Percentiles rank a stretch among this genome's conserved stretches.
Evolutionary conservation across 2,113 vertebrate genomes (phyloP).

Genomic region (Petaurus breviceps): DNA sequence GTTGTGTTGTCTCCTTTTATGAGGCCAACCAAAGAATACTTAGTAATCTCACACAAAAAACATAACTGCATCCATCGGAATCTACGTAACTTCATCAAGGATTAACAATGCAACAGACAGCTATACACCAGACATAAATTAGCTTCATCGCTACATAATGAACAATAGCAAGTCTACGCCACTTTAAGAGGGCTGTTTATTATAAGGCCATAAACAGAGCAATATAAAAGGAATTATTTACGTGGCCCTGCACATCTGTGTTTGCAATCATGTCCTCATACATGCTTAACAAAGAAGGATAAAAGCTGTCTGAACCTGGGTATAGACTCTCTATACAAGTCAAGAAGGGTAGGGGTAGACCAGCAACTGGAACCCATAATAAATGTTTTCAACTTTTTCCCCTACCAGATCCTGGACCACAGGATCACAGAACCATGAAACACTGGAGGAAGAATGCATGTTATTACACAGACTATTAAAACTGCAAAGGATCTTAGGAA

Average conservation of each 20-base stretch:
- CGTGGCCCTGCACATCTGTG: constrained; percentile 58
- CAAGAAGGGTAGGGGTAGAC: neutral
- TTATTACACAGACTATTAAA: neutral
- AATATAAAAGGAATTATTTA: constrained; percentile 67
- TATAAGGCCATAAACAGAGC: constrained; percentile 68
- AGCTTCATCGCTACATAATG: constrained; percentile 61
- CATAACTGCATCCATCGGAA: neutral
- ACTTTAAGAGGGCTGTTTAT: constrained; percentile 66
- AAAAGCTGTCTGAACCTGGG: constrained; percentile 33
- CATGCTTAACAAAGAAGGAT: constrained; percentile 64
- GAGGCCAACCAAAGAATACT: neutral
- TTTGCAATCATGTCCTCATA: constrained; percentile 59
- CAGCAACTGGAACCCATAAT: neutral
- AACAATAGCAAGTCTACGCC: constrained; percentile 51
- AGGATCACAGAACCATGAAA: neutral
- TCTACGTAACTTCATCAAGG: constrained; percentile 38
- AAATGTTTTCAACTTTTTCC: neutral
- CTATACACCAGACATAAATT: constrained; percentile 66
- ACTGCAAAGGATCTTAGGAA: neutral
- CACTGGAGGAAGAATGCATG: neutral
- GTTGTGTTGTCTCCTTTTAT: neutral
- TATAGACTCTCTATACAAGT: neutral
- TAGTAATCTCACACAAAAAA: constrained; percentile 35
- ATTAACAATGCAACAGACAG: constrained; percentile 61
- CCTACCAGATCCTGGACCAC: neutral